Evolutionary conservation across 2,888 invertebrate genomes (phyloP).

Genomic region (Agrypnus murinus): DNA sequence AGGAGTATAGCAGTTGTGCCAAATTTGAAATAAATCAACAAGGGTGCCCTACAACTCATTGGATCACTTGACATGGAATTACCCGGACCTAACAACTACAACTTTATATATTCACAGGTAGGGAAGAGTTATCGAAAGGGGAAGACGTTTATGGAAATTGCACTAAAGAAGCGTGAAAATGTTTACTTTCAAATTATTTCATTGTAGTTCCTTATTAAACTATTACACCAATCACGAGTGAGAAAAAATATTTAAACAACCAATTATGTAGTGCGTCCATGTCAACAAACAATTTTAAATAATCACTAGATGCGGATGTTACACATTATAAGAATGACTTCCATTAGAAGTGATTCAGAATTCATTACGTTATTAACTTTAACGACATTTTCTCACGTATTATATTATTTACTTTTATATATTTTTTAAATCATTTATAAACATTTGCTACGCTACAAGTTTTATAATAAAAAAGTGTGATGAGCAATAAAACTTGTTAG

Average conservation of each 20-base stretch:
- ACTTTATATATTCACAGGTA: no score
- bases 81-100: no score
- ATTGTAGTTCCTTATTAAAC: no score
- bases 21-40: no score
- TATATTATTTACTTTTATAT: slow-evolving; percentile 3
- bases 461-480: slow-evolving; percentile 13
- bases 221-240: no score
- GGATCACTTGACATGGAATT: no score
- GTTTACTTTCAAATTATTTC: no score
- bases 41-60: no score
- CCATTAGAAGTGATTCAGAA: slow-evolving; percentile 47
- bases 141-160: no score
- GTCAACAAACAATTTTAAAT: not conserved
- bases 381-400: slow-evolving; percentile 24
- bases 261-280: not conserved
- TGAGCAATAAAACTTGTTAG: slow-evolving; percentile 3
- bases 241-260: not conserved
- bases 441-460: slow-evolving; percentile 4
- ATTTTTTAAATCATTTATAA: slow-evolving; percentile 20
- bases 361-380: slow-evolving; percentile 1
- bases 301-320: slow-evolving; percentile 58
- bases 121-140: no score
- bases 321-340: slow-evolving; percentile 64
- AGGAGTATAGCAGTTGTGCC: no score
- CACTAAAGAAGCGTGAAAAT: no score